These are phyloP conservation scores for Athetis lepigone DNA, from an alignment of 2,888 invertebrate species.

Conservation along the genomic window DNA sequence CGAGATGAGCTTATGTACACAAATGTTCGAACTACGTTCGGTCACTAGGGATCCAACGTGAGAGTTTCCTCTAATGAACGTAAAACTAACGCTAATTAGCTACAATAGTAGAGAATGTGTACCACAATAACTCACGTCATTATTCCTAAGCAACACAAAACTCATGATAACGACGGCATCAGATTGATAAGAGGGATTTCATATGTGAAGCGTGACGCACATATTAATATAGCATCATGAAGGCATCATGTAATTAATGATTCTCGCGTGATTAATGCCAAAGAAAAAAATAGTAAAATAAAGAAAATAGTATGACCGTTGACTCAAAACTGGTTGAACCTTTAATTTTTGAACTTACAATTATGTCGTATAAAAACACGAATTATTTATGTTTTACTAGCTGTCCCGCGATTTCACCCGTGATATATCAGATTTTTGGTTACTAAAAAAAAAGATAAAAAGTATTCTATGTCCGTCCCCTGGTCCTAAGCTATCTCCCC, in stretches of 20 bases:
- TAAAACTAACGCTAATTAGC: slow-evolving; percentile 45
- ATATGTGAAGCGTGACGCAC: slow-evolving; percentile 24
- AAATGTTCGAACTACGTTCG: background rate
- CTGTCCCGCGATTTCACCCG: too few relatives aligned
- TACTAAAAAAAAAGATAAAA: too few relatives aligned
- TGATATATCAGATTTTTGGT: too few relatives aligned
- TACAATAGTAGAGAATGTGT: slow-evolving; percentile 8
- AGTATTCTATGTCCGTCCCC: too few relatives aligned
- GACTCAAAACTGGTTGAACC: too few relatives aligned
- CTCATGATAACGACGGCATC: slow-evolving; percentile 13
- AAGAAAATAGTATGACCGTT: too few relatives aligned
- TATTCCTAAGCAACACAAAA: slow-evolving; percentile 48
- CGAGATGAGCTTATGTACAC: background rate
- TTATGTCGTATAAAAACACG: too few relatives aligned
- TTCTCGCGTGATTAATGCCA: too few relatives aligned
- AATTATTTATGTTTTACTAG: too few relatives aligned
- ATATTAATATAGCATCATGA: slow-evolving; percentile 29
- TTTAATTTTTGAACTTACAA: too few relatives aligned
- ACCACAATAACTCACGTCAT: slow-evolving; percentile 28
- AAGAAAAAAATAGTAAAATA: background rate
- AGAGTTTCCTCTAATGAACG: slow-evolving; percentile 30
- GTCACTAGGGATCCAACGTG: slow-evolving; percentile 19
- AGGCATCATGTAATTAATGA: too few relatives aligned
- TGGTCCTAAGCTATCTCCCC: too few relatives aligned
- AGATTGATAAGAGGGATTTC: slow-evolving; percentile 28